Evolutionary conservation across 1,140 invertebrate genomes (phyloP).

Genomic region (Aricia agestis): DNA sequence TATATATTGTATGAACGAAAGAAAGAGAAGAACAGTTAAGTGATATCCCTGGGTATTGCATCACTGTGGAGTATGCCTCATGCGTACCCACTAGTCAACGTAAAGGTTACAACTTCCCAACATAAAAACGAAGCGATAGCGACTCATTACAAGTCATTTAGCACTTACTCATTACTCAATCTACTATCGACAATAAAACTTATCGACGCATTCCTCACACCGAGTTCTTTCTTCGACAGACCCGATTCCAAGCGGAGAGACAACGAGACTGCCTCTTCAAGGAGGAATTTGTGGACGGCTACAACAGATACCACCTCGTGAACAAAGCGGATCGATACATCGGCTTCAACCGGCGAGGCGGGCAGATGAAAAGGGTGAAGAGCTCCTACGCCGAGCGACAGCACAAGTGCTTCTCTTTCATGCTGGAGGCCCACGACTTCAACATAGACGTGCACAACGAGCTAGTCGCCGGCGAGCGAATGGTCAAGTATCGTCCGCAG

Average conservation of each 20-base stretch:
- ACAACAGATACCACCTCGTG: slow-evolving; percentile 66
- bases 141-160: slow-evolving; percentile 6
- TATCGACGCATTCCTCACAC: neutral
- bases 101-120: neutral
- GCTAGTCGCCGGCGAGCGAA: slow-evolving; percentile 43
- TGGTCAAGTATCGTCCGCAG: slow-evolving; percentile 55
- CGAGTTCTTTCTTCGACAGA: slow-evolving; percentile 45
- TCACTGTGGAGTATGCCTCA: no score
- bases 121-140: neutral
- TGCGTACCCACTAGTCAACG: neutral
- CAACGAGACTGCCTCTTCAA: slow-evolving; percentile 67
- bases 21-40: neutral
- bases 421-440: slow-evolving; percentile 66
- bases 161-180: neutral
- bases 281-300: slow-evolving; percentile 67
- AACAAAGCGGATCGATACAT: slow-evolving; percentile 68
- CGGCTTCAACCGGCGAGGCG: slow-evolving; percentile 65
- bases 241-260: slow-evolving; percentile 64
- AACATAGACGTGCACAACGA: slow-evolving; percentile 62
- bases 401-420: slow-evolving; percentile 63
- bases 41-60: no score
- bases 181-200: neutral
- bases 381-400: slow-evolving; percentile 46
- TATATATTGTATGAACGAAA: neutral
- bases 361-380: slow-evolving; percentile 54